Base-by-base conservation (phyloP, 2,113 vertebrate genomes). In the Oenanthe oenanthe region DNA sequence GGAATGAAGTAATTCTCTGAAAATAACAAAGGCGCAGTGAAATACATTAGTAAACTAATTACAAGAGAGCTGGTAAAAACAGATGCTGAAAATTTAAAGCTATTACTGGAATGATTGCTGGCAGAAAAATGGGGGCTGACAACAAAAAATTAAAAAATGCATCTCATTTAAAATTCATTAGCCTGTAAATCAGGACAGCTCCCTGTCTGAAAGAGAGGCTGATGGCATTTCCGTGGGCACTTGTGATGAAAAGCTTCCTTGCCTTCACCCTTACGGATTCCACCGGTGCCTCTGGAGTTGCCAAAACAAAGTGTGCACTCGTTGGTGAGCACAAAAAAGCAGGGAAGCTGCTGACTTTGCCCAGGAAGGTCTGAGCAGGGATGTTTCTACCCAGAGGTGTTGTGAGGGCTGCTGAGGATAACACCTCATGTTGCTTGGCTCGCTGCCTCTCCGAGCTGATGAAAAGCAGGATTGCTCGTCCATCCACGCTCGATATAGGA, bases 1-100 rank as follows among this genome's bases (percentile, higher is more conserved):
- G 85, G 92, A 95, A 95, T 83, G 91, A 94, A 97, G 95, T 91
- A 88, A 92, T 91, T 94, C 96, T 71, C 82, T 70, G 90, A 66
- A 93, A 95, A 89, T 92, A 96, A 96, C 96, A 97, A 97, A 96
- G 96, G 90, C 58, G 0, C 87, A 26, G 63, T 34, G 93, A 91
- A 92, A 95, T 94, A 92, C 95, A 89, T 96, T 95, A 96, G 96
- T 94, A 91, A 94, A 96, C 95, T 96, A 93, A 97, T 96, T 96
- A 96, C 88, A 76, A 75, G 89, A 89, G 92, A 93, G 91, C 93
- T 82, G 92, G 89, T 95, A 94, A 96, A 96, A 92, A 91, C 95
- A 90, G 93, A 92, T 95, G 92, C 94, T 81, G 75, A 77, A 77
- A 95, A 94, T 85, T 87, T 88, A 42, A 74, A 89, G 92, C 95